Percentiles rank a stretch among this genome's conserved stretches.
phyloP scores from a whole-genome alignment of 2,113 vertebrate species.

The Tympanuchus pallidicinctus region DNA sequence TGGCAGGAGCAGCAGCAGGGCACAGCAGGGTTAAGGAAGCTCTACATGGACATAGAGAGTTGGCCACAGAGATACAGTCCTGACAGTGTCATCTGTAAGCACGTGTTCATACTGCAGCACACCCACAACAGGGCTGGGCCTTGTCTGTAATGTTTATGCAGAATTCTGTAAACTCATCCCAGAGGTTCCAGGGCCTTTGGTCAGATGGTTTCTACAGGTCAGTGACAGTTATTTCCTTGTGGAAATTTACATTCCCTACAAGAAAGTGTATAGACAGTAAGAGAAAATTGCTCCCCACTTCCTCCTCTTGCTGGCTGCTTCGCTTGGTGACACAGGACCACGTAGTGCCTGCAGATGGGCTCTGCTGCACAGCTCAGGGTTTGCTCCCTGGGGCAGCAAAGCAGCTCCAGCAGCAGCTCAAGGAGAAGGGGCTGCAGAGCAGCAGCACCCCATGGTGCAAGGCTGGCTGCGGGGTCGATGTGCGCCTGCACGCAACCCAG shows the following conservation, averaged over 20 bases:
- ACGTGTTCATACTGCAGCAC: accelerated
- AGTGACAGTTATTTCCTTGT: background rate
- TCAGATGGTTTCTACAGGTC: background rate
- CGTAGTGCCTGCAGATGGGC: accelerated
- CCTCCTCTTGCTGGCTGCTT: background rate
- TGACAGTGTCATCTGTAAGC: background rate
- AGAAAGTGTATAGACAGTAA: background rate
- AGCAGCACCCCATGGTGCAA: background rate
- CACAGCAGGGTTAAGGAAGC: background rate
- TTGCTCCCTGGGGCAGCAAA: background rate
- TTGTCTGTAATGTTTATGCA: background rate
- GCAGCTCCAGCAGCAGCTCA: background rate
- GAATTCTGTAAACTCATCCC: background rate
- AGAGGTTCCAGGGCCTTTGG: background rate
- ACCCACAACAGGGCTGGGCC: background rate
- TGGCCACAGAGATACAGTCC: background rate
- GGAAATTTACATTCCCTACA: background rate
- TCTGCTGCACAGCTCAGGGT: accelerated
- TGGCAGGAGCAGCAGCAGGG: background rate
- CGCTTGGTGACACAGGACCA: background rate
- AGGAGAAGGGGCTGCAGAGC: background rate
- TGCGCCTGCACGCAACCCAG: background rate
- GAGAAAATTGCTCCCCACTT: background rate
- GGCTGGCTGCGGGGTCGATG: background rate
- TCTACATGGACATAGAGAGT: accelerated